Evolutionary conservation across 2,113 vertebrate genomes (phyloP).

Genomic region (Rhodinocichla rosea): DNA sequence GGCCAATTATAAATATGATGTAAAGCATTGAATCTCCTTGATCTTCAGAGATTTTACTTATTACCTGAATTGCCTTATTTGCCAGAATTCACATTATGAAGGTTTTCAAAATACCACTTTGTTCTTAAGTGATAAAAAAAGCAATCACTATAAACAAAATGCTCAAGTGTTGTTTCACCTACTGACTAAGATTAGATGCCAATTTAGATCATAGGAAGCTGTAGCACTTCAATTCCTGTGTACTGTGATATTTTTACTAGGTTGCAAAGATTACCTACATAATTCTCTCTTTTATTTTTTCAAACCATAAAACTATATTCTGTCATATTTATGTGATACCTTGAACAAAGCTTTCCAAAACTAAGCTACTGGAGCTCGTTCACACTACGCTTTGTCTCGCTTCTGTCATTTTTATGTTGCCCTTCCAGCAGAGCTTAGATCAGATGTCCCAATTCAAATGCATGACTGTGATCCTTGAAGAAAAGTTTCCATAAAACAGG

Average conservation of each 20-base stretch:
- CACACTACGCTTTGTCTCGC: not conserved
- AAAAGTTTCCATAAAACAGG: not conserved
- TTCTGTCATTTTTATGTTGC: slow-evolving; percentile 32
- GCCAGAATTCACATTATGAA: slow-evolving; percentile 13
- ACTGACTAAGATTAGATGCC: slow-evolving; percentile 46
- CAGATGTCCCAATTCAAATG: not conserved
- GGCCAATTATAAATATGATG: not conserved
- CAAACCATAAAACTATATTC: slow-evolving; percentile 11
- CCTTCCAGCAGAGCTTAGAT: not conserved
- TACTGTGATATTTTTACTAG: slow-evolving; percentile 4
- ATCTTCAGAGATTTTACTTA: slow-evolving; percentile 2
- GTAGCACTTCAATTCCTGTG: slow-evolving; percentile 34
- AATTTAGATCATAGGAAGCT: slow-evolving; percentile 54
- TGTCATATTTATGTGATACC: slow-evolving; percentile 38
- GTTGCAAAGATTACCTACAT: slow-evolving; percentile 44
- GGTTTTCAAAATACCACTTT: slow-evolving; percentile 38
- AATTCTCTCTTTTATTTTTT: slow-evolving; percentile 37
- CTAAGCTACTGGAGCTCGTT: not conserved
- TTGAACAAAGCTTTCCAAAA: slow-evolving; percentile 25
- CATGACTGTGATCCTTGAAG: not conserved
- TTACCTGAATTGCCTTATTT: slow-evolving; percentile 15
- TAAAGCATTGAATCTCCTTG: not conserved
- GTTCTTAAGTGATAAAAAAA: slow-evolving; percentile 39
- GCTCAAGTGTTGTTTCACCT: slow-evolving; percentile 7
- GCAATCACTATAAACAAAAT: slow-evolving; percentile 31